Conservation (phyloP, 1,140 invertebrate species). For the Samia ricini region DNA sequence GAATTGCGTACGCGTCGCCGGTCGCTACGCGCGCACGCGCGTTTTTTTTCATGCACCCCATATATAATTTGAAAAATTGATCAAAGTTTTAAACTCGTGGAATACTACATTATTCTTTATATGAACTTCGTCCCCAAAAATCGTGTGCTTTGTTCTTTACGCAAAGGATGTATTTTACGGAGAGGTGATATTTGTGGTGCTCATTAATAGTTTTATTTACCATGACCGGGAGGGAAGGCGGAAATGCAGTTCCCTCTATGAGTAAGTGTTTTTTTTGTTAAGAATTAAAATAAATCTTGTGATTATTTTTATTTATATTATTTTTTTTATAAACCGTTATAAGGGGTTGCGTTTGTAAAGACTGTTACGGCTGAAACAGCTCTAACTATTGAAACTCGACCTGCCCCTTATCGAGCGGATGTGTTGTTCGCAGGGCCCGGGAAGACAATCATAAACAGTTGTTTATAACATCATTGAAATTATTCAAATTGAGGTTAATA, state of each 20-base stretch:
- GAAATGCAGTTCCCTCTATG: conserved; percentile 75
- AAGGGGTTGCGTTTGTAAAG: conserved; percentile 34
- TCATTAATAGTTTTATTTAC: conserved; percentile 60
- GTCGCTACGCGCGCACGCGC: conserved; percentile 66
- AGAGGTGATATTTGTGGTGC: conserved; percentile 70
- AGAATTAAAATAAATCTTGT: not conserved
- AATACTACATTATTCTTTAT: conserved; percentile 16
- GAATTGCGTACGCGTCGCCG: conserved; percentile 66
- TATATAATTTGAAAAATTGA: conserved; percentile 46
- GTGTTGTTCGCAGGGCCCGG: conserved; percentile 50
- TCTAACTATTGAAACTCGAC: conserved; percentile 46
- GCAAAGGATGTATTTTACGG: conserved; percentile 62
- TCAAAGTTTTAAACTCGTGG: conserved; percentile 39
- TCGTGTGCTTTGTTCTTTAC: conserved; percentile 53
- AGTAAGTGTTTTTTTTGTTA: conserved; percentile 47
- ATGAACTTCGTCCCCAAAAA: conserved; percentile 50
- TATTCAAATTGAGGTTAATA: conserved; percentile 75
- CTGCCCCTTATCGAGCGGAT: conserved; percentile 65
- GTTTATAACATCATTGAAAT: conserved; percentile 69
- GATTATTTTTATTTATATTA: not conserved
- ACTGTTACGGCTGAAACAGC: conserved; percentile 37
- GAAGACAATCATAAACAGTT: conserved; percentile 63
- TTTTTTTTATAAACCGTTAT: conserved; percentile 14
- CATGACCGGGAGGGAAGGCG: conserved; percentile 73
- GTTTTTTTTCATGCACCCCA: conserved; percentile 54